These are phyloP conservation scores for Altica lythri DNA, from an alignment of 2,888 invertebrate species.

Conservation along the genomic window DNA sequence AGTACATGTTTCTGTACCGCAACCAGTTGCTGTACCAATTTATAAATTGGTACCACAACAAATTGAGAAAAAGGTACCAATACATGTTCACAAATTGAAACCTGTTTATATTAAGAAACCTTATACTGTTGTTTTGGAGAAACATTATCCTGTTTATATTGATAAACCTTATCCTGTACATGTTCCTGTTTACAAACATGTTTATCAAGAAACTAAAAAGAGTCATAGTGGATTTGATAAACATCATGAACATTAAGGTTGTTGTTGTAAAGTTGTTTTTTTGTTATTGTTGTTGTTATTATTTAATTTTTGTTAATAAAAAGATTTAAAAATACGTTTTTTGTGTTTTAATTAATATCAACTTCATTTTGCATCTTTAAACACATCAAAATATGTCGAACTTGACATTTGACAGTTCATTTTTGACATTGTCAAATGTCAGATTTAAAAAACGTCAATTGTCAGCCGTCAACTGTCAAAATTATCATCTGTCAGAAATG, in stretches of 20 bases:
- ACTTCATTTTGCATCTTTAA: too few species aligned
- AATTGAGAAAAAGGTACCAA: conserved; percentile 73
- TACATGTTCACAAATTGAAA: conserved; percentile 73
- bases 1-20: conserved; percentile 71
- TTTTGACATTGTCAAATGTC: too few species aligned
- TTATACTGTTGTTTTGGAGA: conserved; percentile 75
- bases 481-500: too few species aligned
- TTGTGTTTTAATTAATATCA: neutral
- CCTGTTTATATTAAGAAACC: conserved; percentile 75
- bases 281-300: conserved; percentile 9
- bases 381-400: too few species aligned
- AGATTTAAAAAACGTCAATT: too few species aligned
- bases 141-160: conserved; percentile 68
- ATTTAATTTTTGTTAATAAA: conserved; percentile 26
- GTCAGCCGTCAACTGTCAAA: too few species aligned
- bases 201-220: conserved; percentile 56
- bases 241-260: conserved; percentile 8
- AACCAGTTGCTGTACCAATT: conserved; percentile 73
- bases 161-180: conserved; percentile 77
- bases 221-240: conserved; percentile 28
- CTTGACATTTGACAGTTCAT: too few species aligned
- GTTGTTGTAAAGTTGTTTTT: conserved; percentile 8
- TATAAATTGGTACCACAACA: conserved; percentile 75
- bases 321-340: neutral
- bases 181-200: conserved; percentile 74